Evolutionary conservation across 2,888 invertebrate species (phyloP).

Genomic region (Trissolcus japonicus): DNA sequence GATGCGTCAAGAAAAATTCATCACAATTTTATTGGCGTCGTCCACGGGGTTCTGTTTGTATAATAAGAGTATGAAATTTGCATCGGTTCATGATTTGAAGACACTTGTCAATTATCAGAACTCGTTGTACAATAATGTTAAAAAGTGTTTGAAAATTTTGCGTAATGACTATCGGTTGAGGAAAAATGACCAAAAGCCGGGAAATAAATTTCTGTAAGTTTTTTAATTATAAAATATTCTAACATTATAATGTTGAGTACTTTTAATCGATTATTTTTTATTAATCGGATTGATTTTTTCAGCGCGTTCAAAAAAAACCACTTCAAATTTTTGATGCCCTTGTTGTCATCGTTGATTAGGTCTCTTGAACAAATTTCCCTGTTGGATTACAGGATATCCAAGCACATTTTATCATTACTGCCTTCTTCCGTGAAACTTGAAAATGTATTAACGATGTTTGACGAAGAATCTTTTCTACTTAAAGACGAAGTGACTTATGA

Average conservation of each 20-base stretch:
- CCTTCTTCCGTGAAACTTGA: conserved; percentile 53
- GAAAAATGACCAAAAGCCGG: conserved; percentile 48
- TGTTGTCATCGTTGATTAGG: conserved; percentile 63
- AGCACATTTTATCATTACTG: conserved; percentile 60
- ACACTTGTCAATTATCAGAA: conserved; percentile 65
- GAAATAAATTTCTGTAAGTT: conserved; percentile 66
- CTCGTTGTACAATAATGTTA: conserved; percentile 63
- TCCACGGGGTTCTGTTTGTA: conserved; percentile 53
- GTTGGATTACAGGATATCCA: conserved; percentile 62
- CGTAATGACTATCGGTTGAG: conserved; percentile 63
- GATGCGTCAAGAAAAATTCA: conserved; percentile 51
- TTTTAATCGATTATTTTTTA: too few relatives aligned
- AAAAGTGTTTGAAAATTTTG: conserved; percentile 67
- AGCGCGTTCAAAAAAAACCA: conserved; percentile 66
- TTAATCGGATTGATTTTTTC: too few relatives aligned
- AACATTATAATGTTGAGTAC: too few relatives aligned
- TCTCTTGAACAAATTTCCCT: conserved; percentile 63
- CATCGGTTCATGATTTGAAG: conserved; percentile 56
- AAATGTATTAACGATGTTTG: conserved; percentile 61
- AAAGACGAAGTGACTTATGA: conserved; percentile 67
- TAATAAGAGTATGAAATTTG: conserved; percentile 57
- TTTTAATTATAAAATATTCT: conserved; percentile 11
- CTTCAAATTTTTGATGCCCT: conserved; percentile 63
- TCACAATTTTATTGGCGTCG: conserved; percentile 52
- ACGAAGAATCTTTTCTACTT: conserved; percentile 58